Evolutionary conservation across 2,888 invertebrate species (phyloP), one percentile per base, ranked within the genome.

Genomic region (Ganaspis brasiliensis): DNA sequence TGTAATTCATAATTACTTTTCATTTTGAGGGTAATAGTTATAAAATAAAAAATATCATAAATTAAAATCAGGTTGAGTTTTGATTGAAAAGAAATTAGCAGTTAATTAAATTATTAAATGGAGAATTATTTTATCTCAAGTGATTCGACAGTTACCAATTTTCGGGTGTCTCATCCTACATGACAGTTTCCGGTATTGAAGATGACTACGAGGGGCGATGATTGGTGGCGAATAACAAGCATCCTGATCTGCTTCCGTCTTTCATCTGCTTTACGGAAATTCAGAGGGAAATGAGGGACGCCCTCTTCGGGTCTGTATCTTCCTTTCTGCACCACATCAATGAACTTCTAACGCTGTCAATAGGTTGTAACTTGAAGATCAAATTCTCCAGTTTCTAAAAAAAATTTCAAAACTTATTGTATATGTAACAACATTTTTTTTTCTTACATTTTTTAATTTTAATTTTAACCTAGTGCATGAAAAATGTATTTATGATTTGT

Each of bases 161-260:
- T 61, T 61, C 61, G 35, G 61, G n/a, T 37, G 12, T 35, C 61
- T 61, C 16, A 59, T 31, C 31, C 35, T n/a, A 37, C 19, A 61
- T 26, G 26, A 10, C 37, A 37, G 19, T 35, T 61, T 61, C 61
- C 61, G 61, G 61, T 16, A 35, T 61, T 61, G 61, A 37, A 61
- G 35, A 61, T 61, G 61, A 21, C 37, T 37, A 63, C 63, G 55
- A 73, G 61, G 57, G 73, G 35, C 73, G 61, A 74, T 80, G 82
- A 82, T 82, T 79, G 82, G 79, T 78, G 63, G 77, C 79, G 83
- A 82, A 82, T 84, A 85, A 85, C 84, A 77, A 83, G 83, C 84
- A 80, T 79, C 81, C 80, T 79, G 80, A 82, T 82, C 80, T 75
- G 77, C 78, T 82, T 83, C 84, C 83, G 79, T 55, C 70, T 73